Conservation (phyloP, 2,888 invertebrate genomes). For the Aquatica leii region DNA sequence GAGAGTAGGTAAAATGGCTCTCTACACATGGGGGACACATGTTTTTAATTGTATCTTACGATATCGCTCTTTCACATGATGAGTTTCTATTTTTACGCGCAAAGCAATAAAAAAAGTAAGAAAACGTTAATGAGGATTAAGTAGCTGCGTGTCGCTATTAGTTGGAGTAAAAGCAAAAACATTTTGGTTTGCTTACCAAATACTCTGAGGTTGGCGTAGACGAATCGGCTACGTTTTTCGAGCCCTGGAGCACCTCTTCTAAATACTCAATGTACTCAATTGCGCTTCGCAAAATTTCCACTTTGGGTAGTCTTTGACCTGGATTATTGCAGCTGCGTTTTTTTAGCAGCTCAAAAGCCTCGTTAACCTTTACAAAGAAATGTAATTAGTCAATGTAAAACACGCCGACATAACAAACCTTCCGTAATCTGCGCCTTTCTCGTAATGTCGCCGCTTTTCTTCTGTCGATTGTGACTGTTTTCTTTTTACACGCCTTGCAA, state of each 20-base stretch:
- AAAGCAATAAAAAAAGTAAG: conserved; percentile 7
- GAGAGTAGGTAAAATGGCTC: not conserved
- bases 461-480: conserved; percentile 93
- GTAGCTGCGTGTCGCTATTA: conserved; percentile 19
- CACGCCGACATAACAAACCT: conserved; percentile 78
- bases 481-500: conserved; percentile 96
- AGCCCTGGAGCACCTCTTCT: conserved; percentile 81
- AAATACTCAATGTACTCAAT: conserved; percentile 97
- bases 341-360: conserved; percentile 96
- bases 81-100: conserved; percentile 26
- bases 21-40: conserved; percentile 28
- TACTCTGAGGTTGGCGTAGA: conserved; percentile 38
- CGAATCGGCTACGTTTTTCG: conserved; percentile 54
- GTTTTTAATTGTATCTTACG: conserved; percentile 28
- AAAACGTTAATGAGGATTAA: conserved; percentile 26
- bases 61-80: conserved; percentile 31
- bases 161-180: conserved; percentile 17
- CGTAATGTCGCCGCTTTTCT: conserved; percentile 97
- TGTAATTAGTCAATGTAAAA: not conserved
- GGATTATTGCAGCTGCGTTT: conserved; percentile 94
- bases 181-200: conserved; percentile 40
- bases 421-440: conserved; percentile 89
- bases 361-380: conserved; percentile 90
- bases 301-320: conserved; percentile 94
- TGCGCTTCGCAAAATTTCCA: conserved; percentile 96